Conservation (phyloP, 2,113 vertebrate species). For the Andinoacara biseriatus region DNA sequence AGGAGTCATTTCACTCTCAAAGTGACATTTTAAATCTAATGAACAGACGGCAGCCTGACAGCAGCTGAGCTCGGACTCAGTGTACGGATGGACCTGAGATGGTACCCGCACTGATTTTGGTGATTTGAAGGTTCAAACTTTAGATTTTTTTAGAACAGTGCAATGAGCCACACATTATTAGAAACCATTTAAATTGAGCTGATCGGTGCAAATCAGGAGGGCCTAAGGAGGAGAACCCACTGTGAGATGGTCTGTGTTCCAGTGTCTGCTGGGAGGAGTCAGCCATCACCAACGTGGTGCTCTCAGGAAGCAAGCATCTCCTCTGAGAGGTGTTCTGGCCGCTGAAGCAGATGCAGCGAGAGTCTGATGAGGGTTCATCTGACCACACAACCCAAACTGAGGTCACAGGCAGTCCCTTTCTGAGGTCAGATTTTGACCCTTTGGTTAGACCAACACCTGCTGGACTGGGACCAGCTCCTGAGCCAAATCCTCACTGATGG, state of each 20-base stretch:
- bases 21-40: background rate
- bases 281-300: background rate
- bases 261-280: background rate
- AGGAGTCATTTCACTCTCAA: background rate
- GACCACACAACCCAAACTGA: background rate
- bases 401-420: background rate
- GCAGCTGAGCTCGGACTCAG: too few species aligned
- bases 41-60: background rate
- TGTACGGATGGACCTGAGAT: background rate
- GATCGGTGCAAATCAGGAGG: background rate
- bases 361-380: background rate
- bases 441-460: background rate
- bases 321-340: too few species aligned
- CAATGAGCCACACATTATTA: background rate
- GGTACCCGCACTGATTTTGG: background rate
- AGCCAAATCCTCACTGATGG: too few species aligned
- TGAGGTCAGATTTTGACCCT: too few species aligned
- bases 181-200: background rate
- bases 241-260: background rate
- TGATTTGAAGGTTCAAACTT: too few species aligned
- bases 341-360: background rate
- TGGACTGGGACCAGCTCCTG: too few species aligned
- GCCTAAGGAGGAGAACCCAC: background rate
- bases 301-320: too few species aligned
- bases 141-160: background rate